phyloP scores from a whole-genome alignment of 2,888 invertebrate species.

The Tetropium fuscum region DNA sequence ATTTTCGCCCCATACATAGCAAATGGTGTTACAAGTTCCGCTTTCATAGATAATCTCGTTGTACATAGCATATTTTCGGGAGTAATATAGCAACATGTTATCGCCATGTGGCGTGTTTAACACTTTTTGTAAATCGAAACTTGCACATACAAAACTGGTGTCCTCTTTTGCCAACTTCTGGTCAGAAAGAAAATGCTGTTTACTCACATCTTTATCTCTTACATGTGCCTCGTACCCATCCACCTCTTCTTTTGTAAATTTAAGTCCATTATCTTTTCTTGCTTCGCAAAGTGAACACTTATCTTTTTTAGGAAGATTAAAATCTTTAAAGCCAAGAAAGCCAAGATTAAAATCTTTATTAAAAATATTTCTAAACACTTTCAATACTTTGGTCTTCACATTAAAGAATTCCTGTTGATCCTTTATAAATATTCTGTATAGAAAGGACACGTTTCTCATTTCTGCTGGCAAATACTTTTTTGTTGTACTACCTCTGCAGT shows the following conservation, averaged over 20 bases:
- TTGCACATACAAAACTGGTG: constrained; percentile 21
- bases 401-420: not conserved
- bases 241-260: not conserved
- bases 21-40: constrained; percentile 38
- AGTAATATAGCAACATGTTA: no score
- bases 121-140: constrained; percentile 50
- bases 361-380: constrained; percentile 17
- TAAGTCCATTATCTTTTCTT: constrained; percentile 8
- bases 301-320: constrained; percentile 18
- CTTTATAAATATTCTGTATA: not conserved
- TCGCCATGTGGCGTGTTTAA: constrained; percentile 49
- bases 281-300: constrained; percentile 14
- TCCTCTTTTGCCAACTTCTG: constrained; percentile 16
- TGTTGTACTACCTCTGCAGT: not conserved
- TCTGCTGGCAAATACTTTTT: not conserved
- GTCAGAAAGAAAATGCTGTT: constrained; percentile 21
- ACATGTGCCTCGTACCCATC: constrained; percentile 1
- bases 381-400: not conserved
- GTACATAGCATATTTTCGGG: constrained; percentile 42
- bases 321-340: no score
- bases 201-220: constrained; percentile 17
- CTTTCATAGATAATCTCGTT: constrained; percentile 47
- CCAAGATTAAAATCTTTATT: constrained; percentile 18
- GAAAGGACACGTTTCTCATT: not conserved
- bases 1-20: constrained; percentile 41